Base-by-base conservation (phyloP, 1,140 invertebrate genomes). In the Hermetia illucens region DNA sequence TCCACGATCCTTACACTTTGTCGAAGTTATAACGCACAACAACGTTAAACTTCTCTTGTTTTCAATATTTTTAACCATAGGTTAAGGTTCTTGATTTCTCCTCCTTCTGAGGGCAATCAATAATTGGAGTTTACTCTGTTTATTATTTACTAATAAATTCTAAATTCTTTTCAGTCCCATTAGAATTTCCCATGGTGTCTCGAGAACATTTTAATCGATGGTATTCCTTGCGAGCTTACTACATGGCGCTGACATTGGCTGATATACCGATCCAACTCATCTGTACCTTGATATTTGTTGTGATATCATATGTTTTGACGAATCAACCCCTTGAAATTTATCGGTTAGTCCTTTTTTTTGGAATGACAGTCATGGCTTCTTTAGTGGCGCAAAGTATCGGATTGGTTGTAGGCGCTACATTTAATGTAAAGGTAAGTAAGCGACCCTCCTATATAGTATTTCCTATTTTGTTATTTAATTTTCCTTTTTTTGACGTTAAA, bases 151-250 rank as follows among this genome's bases (percentile, higher is more conserved):
- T n/a, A n/a, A n/a, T n/a, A n/a, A n/a, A n/a, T n/a, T n/a, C n/a
- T n/a, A 25, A 35, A 22, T 40, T 49, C 50, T 44, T 70, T 71
- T 39, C 61, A 92, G 88, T 91, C 76, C 87, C 89, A 13, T 64
- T 79, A 47, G 85, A 92, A 63, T 69, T 91, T 52, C 77, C 81
- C 12, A 77, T 91, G 31, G 76, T 91, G 43, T 73, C 74, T 12
- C 68, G 83, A 37, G 90, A 95, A 51, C 82, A 91, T 52, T 82
- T 92, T 37, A 95, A 95, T 62, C 76, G 86, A 38, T 95, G 89
- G 89, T 94, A 94, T 63, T 87, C 84, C n/a, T 58, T 91, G 5
- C 79, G 79, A 38, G 77, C 86, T 0, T 92, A 91, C 59, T 93
- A 88, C 50, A 62, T 84, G 9, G 82, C 88, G n/a, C 80, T 86